Conservation (phyloP, 2,797 vertebrate species). For the Ptychobarbus kaznakovi region DNA sequence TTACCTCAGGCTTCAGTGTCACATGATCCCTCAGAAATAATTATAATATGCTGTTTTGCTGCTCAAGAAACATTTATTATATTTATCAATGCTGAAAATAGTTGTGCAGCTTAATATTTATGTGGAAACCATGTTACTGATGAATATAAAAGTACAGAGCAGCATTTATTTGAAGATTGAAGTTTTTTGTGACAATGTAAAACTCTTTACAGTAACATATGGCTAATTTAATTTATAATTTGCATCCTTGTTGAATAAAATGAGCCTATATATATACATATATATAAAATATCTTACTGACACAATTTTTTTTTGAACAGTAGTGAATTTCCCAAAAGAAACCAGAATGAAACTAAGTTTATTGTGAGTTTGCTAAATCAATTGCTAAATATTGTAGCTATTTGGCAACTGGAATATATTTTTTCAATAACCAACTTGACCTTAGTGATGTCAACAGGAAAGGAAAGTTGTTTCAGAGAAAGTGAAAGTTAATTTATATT, state of each 20-base stretch:
- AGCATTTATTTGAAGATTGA: neutral
- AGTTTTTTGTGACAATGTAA: neutral
- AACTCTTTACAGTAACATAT: neutral
- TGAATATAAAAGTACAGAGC: neutral
- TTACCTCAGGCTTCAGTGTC: neutral
- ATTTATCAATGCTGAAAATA: no score
- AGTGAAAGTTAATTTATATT: constrained; percentile 3
- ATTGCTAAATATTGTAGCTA: neutral
- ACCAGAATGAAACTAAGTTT: neutral
- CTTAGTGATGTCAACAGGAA: constrained; percentile 3
- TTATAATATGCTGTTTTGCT: neutral
- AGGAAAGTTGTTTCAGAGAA: neutral
- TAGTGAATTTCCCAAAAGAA: neutral
- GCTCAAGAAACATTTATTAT: neutral
- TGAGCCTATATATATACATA: neutral
- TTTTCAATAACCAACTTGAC: neutral
- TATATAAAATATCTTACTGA: neutral
- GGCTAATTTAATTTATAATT: no score
- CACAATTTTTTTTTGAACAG: neutral
- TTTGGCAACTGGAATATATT: neutral
- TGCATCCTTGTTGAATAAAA: neutral
- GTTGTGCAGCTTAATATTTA: neutral
- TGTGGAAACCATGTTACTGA: neutral
- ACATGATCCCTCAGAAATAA: neutral
- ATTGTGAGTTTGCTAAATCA: neutral